Percentiles rank a stretch among this genome's conserved stretches.
These are phyloP conservation scores for Myanophis thanlyinensis DNA, from an alignment of 2,113 vertebrate species.

Conservation along the genomic window DNA sequence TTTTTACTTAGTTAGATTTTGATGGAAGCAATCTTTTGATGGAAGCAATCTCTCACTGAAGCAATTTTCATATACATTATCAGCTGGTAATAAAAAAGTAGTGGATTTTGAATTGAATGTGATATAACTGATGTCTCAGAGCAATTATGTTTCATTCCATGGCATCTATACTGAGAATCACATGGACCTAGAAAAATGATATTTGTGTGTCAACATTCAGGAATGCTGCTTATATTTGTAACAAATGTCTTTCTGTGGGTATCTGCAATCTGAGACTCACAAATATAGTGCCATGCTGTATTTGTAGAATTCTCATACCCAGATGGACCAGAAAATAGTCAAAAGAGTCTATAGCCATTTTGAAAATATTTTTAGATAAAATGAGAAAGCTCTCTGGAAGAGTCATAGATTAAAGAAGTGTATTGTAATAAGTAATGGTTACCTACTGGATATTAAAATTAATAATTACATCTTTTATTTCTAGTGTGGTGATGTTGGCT, in stretches of 20 bases:
- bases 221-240: neutral
- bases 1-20: neutral
- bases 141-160: constrained; percentile 16
- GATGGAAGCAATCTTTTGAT: neutral
- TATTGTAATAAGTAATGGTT: neutral
- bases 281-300: neutral
- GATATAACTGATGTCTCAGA: constrained; percentile 32
- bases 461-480: constrained; percentile 34
- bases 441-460: neutral
- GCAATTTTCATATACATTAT: neutral
- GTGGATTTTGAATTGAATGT: neutral
- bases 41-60: neutral
- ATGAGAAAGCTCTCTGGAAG: neutral
- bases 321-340: neutral
- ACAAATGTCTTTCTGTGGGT: neutral
- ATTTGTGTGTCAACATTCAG: neutral
- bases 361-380: neutral
- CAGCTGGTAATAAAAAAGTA: neutral
- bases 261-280: neutral
- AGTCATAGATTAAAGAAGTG: neutral
- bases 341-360: neutral
- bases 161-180: constrained; percentile 12
- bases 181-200: constrained; percentile 19
- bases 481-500: constrained; percentile 67
- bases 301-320: neutral